phyloP scores from a whole-genome alignment of 2,797 vertebrate species.

The Melanotaenia maccullochi region DNA sequence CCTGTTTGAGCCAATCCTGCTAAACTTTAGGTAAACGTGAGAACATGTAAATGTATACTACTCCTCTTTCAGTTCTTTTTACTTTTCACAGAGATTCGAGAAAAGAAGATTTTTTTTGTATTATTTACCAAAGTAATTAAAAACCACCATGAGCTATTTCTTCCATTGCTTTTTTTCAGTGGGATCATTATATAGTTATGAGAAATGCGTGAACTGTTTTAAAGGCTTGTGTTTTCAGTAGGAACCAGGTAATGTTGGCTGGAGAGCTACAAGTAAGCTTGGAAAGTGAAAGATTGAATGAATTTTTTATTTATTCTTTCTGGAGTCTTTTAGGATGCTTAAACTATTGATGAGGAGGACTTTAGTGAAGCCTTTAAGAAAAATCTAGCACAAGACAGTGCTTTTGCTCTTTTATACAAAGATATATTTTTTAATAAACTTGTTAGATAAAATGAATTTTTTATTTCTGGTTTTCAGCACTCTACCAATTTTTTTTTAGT shows the following conservation, averaged over 20 bases:
- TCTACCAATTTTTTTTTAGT: conserved; percentile 32
- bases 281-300: neutral
- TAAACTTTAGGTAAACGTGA: too few species aligned
- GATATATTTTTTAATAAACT: conserved; percentile 27
- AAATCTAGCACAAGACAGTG: conserved; percentile 3
- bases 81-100: neutral
- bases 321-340: neutral
- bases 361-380: conserved; percentile 3
- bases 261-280: neutral
- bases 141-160: neutral
- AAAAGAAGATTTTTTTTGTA: neutral
- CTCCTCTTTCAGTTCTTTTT: neutral
- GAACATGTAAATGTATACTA: neutral
- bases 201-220: neutral
- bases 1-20: neutral
- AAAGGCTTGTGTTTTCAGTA: neutral
- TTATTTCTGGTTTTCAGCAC: conserved; percentile 38
- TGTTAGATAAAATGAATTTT: conserved; percentile 21
- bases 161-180: neutral
- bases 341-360: neutral
- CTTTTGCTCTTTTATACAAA: conserved; percentile 1
- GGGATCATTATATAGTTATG: neutral
- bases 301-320: neutral
- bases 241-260: neutral
- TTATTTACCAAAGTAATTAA: neutral